Evolutionary conservation across 2,888 invertebrate genomes (phyloP).

Genomic region (Brenthis hecate): DNA sequence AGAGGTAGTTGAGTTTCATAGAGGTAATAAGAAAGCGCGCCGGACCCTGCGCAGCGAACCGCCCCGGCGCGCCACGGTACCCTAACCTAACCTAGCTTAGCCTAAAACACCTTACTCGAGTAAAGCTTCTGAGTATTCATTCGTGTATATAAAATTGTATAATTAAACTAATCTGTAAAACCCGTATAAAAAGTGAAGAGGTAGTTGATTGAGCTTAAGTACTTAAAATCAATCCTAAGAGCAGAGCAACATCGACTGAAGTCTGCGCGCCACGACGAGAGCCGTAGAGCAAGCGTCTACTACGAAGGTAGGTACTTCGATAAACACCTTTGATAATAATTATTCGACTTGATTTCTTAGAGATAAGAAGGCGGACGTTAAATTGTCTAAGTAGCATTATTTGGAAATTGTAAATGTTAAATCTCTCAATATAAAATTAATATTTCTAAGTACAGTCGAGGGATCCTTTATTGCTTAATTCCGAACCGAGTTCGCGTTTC

Average conservation of each 20-base stretch:
- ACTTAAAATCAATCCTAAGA: slow-evolving; percentile 77
- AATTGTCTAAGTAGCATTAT: slow-evolving; percentile 77
- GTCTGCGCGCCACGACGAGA: slow-evolving; percentile 48
- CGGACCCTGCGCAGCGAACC: slow-evolving; percentile 77
- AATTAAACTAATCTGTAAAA: slow-evolving; percentile 82
- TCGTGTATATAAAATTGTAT: slow-evolving; percentile 81
- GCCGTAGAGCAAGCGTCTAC: slow-evolving; percentile 46
- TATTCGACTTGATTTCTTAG: slow-evolving; percentile 58
- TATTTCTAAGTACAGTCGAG: slow-evolving; percentile 81
- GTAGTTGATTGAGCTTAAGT: slow-evolving; percentile 82
- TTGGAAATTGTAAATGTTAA: slow-evolving; percentile 75
- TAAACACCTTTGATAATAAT: slow-evolving; percentile 54
- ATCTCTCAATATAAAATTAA: slow-evolving; percentile 80
- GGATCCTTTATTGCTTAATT: slow-evolving; percentile 75
- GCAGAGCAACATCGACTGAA: slow-evolving; percentile 61
- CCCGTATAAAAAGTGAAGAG: slow-evolving; percentile 83
- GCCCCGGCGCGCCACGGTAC: slow-evolving; percentile 69
- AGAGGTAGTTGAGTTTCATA: slow-evolving; percentile 80
- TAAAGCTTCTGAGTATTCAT: slow-evolving; percentile 82
- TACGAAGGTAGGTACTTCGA: slow-evolving; percentile 52
- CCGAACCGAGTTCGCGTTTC: slow-evolving; percentile 71
- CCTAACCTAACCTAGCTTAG: slow-evolving; percentile 60
- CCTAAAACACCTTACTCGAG: slow-evolving; percentile 77
- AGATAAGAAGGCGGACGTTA: slow-evolving; percentile 77
- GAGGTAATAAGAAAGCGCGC: slow-evolving; percentile 66